Evolutionary conservation across 1,140 invertebrate genomes (phyloP), one percentile per base, ranked within the genome.

Genomic region (Magallana gigas): DNA sequence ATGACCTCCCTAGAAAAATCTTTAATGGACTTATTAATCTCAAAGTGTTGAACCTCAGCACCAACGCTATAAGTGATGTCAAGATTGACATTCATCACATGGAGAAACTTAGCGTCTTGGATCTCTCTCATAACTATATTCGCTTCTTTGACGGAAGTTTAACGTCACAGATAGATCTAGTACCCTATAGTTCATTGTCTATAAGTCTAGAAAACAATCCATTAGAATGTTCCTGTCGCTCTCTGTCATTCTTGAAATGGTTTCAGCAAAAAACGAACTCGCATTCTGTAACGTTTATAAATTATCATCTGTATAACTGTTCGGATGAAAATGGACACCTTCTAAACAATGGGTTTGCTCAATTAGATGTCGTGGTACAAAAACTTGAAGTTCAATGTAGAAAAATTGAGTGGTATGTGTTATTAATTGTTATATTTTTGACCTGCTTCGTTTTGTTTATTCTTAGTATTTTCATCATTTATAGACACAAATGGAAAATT

Each of bases 401-500:
- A 5, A 59, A 68, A 23, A 71, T 86, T 36, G 12, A 83, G 0
- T 16, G 59, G 0, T 29, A 89, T 4, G 87, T 91, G 14, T 16
- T 90, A 1, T 64, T 29, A 3, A 83, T 62, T 9, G 62, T 86
- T 9, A 29, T 57, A 18, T 23, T 60, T 82, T 14, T 23, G 18
- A 82, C 86, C 4, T 9, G 89, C 8, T 64, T 87, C 4, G 23
- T 87, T n/a, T 5, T 91, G 16, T 8, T 85, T 29, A 16, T 88
- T 9, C 12, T 89, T 9, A n/a, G 85, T 11, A 71, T 18, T 8
- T 86, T 76, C 1, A n/a, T 92, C n/a, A 16, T 87, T 0, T 91
- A 91, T 48, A 85, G 88, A 36, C 91, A 86, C 48, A 85, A 90
- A 4, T 92, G 91, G 91, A 90, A 89, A 57, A n/a, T 91, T 18